Base-by-base conservation (phyloP, 2,797 vertebrate species). In the Champsocephalus esox region DNA sequence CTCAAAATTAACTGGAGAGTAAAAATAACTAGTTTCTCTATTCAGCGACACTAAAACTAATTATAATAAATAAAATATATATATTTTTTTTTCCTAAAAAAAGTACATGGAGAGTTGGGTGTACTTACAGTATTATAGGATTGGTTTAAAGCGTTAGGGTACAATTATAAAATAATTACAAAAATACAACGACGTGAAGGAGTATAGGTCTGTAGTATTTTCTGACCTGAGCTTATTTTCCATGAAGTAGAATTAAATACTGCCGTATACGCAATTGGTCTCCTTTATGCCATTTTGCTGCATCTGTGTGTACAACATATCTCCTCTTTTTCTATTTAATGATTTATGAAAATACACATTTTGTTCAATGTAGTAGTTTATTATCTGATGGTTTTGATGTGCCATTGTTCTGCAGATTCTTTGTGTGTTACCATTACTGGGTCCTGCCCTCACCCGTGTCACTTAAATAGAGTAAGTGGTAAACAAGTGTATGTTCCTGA, bases 391-490 rank as follows among this genome's bases (percentile, higher is more conserved):
- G 34, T 4, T 5, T 38, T 38, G 34, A 38, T 38, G 34, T 38
- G 7, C 34, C 7, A 38, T 38, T 9, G 34, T 9, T 38, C 34
- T 38, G 34, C 9, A 3, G 19, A 51, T 51, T 51, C 50, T 6
- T 21, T 21, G 50, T 38, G 34, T 51, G 50, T 51, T 73, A 32
- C 28, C 69, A 24, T 32, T 56, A 9, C 73, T 73, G 46, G 41
- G 54, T 67, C 68, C 3, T 45, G 28, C 50, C 14, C 68, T 70
- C 51, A 0, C 43, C 58, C 1, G 12, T 54, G 56, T 70, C 80
- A 70, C 62, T 45, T 83, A 78, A 85, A 79, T 79, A 61, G 61
- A 72, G 75, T 68, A 61, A 87, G 83, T 74, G 70, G 76, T 79
- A 71, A 57, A 72, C 70, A 75, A 77, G 73, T 84, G 70, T 80